Evolutionary conservation across 2,888 invertebrate genomes (phyloP), one percentile per base, ranked within the genome.

Genomic region (Coleophora flavipennella): DNA sequence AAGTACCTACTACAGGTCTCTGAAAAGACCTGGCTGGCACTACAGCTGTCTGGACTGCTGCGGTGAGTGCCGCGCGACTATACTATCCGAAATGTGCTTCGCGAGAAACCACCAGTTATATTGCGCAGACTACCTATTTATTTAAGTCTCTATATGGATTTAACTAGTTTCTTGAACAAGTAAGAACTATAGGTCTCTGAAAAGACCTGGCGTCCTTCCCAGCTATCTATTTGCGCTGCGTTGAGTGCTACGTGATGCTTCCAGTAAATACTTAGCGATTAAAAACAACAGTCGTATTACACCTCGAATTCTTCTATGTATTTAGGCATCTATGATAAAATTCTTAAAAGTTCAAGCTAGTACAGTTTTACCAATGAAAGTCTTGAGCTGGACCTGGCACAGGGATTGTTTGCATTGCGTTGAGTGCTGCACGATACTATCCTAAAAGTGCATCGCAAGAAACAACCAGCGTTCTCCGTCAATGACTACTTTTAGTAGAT

Each of bases 121-220:
- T 81, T 99, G 99, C 86, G 97, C 97, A 64, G 96, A 98, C 55
- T 99, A 99, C 83, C 99, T 99, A 86, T 98, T 97, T 91, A 97
- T 97, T 98, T 99, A 92, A 84, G 81, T 59, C 55, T 70, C 64
- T 62, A n/a, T n/a, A n/a, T n/a, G n/a, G n/a, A n/a, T n/a, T n/a
- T n/a, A n/a, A n/a, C n/a, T n/a, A n/a, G n/a, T n/a, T n/a, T n/a
- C n/a, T n/a, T n/a, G n/a, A n/a, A n/a, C n/a, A n/a, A n/a, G n/a
- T n/a, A n/a, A n/a, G n/a, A n/a, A n/a, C n/a, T n/a, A n/a, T n/a
- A n/a, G n/a, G n/a, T n/a, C n/a, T n/a, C n/a, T n/a, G n/a, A n/a
- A n/a, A n/a, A n/a, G n/a, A n/a, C n/a, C n/a, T n/a, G n/a, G n/a
- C n/a, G n/a, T n/a, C n/a, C n/a, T n/a, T n/a, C n/a, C n/a, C n/a